Conservation (phyloP, 2,797 vertebrate species). For the Tokudaia muenninki region DNA sequence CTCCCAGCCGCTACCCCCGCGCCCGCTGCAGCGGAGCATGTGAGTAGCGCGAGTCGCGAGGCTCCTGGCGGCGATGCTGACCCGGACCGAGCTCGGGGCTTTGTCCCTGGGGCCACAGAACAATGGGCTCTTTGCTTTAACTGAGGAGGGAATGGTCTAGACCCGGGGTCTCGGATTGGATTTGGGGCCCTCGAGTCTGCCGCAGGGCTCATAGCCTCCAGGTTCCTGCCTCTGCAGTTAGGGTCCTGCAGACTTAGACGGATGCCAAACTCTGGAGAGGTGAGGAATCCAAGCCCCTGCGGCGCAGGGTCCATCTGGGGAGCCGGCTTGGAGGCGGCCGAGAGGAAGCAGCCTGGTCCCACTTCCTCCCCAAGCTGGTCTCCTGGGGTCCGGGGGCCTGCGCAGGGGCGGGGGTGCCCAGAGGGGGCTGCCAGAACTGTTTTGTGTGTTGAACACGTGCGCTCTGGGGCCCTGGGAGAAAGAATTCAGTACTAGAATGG, state of each 20-base stretch:
- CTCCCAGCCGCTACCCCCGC: neutral
- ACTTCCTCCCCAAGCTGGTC: conserved; percentile 63
- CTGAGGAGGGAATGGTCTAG: neutral
- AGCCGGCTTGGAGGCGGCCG: neutral
- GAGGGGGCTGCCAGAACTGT: neutral
- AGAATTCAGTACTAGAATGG: conserved; percentile 34
- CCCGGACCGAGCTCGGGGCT: neutral
- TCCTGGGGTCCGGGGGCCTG: neutral
- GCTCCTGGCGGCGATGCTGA: neutral
- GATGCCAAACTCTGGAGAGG: neutral
- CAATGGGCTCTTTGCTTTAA: neutral
- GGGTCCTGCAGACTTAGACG: neutral
- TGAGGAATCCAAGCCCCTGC: neutral
- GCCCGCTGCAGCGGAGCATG: conserved; percentile 84
- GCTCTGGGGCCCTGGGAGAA: neutral
- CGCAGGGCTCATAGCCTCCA: neutral
- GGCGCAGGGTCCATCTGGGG: neutral
- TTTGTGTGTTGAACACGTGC: conserved; percentile 62
- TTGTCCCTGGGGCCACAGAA: conserved; percentile 20
- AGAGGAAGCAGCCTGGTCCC: conserved; percentile 52
- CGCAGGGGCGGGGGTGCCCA: conserved; percentile 47
- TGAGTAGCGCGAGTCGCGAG: conserved; percentile 80
- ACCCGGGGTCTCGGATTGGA: neutral
- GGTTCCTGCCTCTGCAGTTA: neutral
- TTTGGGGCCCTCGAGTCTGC: neutral